Evolutionary conservation across 2,113 vertebrate genomes (phyloP).

Genomic region (Anarrhichthys ocellatus): DNA sequence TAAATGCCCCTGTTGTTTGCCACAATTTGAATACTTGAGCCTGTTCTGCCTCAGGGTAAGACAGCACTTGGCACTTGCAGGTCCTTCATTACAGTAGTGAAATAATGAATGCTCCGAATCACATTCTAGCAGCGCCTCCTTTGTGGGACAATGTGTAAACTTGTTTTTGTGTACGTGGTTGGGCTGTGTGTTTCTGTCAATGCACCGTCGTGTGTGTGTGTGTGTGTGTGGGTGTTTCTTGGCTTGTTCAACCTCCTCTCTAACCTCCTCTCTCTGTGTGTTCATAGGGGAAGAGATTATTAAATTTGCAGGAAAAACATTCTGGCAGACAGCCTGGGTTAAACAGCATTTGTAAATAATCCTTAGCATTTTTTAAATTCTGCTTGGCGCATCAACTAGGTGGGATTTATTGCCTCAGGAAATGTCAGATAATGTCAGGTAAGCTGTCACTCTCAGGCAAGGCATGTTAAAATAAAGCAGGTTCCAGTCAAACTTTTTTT

Average conservation of each 20-base stretch:
- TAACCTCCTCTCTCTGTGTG: slow-evolving; percentile 4
- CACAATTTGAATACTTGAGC: slow-evolving; percentile 38
- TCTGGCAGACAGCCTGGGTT: slow-evolving; percentile 25
- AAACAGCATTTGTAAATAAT: slow-evolving; percentile 44
- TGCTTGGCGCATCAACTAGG: slow-evolving; percentile 14
- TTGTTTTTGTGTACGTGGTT: slow-evolving; percentile 13
- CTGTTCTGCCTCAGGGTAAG: slow-evolving; percentile 46
- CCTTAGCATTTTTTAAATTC: slow-evolving; percentile 25
- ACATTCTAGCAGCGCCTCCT: slow-evolving; percentile 24
- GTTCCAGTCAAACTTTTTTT: neutral
- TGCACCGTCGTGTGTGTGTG: neutral
- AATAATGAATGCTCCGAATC: slow-evolving; percentile 60
- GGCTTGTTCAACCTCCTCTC: slow-evolving; percentile 5
- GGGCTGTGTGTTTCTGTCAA: neutral
- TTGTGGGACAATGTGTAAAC: slow-evolving; percentile 16
- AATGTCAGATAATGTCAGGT: slow-evolving; percentile 36
- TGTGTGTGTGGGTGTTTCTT: slow-evolving; percentile 22
- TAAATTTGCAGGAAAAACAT: slow-evolving; percentile 29
- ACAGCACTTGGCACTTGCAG: slow-evolving; percentile 42
- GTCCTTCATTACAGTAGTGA: slow-evolving; percentile 65
- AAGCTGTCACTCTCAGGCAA: slow-evolving; percentile 26
- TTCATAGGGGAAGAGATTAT: slow-evolving; percentile 40
- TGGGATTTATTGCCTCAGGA: slow-evolving; percentile 34
- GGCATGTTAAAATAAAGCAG: slow-evolving; percentile 4
- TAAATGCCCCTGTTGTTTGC: slow-evolving; percentile 37